A percentile compares a stretch with the other conserved stretches of the same genome.
Evolutionary conservation across 2,113 vertebrate genomes (phyloP).

Genomic region (Telmatochromis sp.): DNA sequence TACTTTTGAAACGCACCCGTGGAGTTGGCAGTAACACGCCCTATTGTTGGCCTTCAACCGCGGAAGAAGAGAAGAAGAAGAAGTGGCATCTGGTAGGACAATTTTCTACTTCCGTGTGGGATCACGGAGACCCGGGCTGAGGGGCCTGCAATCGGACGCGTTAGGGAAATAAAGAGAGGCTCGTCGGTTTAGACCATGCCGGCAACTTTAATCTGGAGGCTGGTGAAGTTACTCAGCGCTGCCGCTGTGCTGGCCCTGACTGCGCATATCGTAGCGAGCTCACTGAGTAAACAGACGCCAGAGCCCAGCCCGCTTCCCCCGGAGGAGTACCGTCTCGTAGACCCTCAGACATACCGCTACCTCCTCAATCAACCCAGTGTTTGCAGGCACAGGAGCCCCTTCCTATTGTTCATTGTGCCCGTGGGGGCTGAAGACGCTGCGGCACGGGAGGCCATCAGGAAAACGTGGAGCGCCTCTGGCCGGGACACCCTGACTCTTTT

Average conservation of each 20-base stretch:
- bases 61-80: not conserved
- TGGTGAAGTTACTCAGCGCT: slow-evolving; percentile 1
- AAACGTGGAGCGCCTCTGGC: slow-evolving; percentile 62
- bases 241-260: slow-evolving; percentile 2
- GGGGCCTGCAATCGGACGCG: not conserved
- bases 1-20: not conserved
- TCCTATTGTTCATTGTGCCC: slow-evolving; percentile 72
- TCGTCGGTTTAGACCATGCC: not conserved
- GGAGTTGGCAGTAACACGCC: not conserved
- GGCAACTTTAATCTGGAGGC: not conserved
- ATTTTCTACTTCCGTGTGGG: not conserved
- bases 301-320: not conserved
- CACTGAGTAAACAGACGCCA: not conserved
- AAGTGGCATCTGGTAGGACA: not conserved
- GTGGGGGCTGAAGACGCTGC: slow-evolving; percentile 12
- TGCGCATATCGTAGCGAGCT: not conserved
- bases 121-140: no score
- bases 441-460: slow-evolving; percentile 52
- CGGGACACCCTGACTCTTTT: slow-evolving; percentile 57
- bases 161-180: not conserved
- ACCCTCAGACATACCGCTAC: slow-evolving; percentile 64
- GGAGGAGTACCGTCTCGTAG: slow-evolving; percentile 14
- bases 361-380: slow-evolving; percentile 58
- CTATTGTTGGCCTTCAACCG: not conserved
- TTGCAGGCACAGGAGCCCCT: slow-evolving; percentile 45